These are phyloP conservation scores for Thunnus albacares DNA, from an alignment of 2,797 vertebrate species.

Conservation along the genomic window DNA sequence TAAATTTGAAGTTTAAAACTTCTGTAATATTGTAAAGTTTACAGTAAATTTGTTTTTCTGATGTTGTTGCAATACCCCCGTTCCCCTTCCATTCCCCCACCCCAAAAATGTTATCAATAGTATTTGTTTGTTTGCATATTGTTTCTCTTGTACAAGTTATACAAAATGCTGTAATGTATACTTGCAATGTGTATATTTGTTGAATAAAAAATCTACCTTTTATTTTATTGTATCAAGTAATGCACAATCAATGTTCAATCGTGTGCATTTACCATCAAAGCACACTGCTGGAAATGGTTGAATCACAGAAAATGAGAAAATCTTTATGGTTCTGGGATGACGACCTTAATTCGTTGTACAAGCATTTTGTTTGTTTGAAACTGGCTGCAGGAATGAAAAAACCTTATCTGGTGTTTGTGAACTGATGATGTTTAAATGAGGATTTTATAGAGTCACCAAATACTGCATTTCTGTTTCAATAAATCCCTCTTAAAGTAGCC, in stretches of 20 bases:
- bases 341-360: neutral
- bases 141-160: constrained; percentile 15
- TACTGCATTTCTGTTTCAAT: neutral
- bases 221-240: neutral
- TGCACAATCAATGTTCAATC: neutral
- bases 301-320: constrained; percentile 5
- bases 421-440: neutral
- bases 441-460: too few relatives aligned
- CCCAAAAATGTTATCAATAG: neutral
- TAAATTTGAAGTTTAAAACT: neutral
- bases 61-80: neutral
- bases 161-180: constrained; percentile 27
- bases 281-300: neutral
- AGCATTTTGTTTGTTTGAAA: neutral
- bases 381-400: neutral
- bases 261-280: neutral
- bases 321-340: neutral
- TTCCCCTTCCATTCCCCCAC: too few relatives aligned
- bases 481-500: neutral
- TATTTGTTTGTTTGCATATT: constrained; percentile 31
- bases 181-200: constrained; percentile 41
- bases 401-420: neutral
- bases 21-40: neutral
- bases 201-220: constrained; percentile 6
- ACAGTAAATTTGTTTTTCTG: neutral